Evolutionary conservation across 2,113 vertebrate genomes (phyloP).

Genomic region (Rhinichthys klamathensis): DNA sequence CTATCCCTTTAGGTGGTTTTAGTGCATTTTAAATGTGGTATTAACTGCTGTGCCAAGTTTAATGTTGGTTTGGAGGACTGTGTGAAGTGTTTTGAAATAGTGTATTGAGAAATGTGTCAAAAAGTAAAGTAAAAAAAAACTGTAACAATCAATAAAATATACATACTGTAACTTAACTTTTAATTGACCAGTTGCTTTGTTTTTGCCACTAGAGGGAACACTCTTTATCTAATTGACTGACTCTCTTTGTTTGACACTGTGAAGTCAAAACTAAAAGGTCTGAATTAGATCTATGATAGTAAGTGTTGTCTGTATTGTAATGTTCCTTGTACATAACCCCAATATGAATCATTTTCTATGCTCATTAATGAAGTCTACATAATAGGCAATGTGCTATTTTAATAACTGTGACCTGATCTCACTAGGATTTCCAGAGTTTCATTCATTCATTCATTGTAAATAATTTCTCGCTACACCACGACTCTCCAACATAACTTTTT

Average conservation of each 20-base stretch:
- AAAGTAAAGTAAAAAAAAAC: too few species aligned
- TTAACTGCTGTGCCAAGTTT: too few species aligned
- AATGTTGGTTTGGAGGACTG: too few species aligned
- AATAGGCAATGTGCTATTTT: neutral
- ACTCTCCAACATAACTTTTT: neutral
- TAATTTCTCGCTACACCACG: neutral
- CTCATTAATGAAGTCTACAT: neutral
- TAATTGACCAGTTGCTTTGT: neutral
- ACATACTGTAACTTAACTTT: neutral
- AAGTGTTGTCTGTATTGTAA: neutral
- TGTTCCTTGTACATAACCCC: neutral
- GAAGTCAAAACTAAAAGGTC: neutral
- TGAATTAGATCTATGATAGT: conserved; percentile 6
- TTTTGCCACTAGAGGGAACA: conserved; percentile 55
- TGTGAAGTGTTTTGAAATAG: too few species aligned
- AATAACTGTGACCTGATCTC: neutral
- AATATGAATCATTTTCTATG: neutral
- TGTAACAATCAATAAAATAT: neutral
- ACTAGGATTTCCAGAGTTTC: neutral
- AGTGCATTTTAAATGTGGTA: too few species aligned
- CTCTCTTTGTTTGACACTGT: neutral
- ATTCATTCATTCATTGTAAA: neutral
- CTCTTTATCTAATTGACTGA: conserved; percentile 4
- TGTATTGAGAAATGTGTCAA: too few species aligned
- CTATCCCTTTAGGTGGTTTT: too few species aligned